Evolutionary conservation across 1,140 invertebrate species (phyloP).

Genomic region (Drosophila hydei): DNA sequence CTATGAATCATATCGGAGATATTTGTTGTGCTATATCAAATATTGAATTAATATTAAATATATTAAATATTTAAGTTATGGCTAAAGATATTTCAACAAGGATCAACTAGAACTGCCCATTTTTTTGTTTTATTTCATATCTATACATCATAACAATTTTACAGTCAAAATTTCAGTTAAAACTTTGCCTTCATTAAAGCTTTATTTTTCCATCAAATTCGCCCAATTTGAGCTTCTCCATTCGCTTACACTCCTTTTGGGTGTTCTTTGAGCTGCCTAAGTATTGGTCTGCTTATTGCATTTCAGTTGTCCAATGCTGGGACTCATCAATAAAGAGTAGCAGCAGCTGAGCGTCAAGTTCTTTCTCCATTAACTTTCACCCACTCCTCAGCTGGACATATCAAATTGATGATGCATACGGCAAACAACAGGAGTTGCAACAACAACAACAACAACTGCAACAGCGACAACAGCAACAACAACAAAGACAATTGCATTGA

Average conservation of each 20-base stretch:
- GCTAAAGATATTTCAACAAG: too few relatives aligned
- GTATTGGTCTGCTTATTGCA: conserved; percentile 68
- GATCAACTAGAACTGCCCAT: too few relatives aligned
- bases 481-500: conserved; percentile 74
- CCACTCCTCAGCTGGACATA: conserved; percentile 33
- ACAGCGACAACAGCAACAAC: conserved; percentile 24
- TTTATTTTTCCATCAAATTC: background rate
- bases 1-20: too few relatives aligned
- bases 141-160: too few relatives aligned
- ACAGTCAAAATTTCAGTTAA: too few relatives aligned
- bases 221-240: background rate
- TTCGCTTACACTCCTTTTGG: background rate
- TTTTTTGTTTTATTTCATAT: too few relatives aligned
- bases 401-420: conserved; percentile 78
- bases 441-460: conserved; percentile 35
- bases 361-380: background rate
- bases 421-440: conserved; percentile 54
- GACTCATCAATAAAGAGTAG: conserved; percentile 69
- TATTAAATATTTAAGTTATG: too few relatives aligned
- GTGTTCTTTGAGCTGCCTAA: conserved; percentile 23
- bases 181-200: conserved; percentile 9
- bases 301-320: conserved; percentile 51
- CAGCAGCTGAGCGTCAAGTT: conserved; percentile 34
- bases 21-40: too few relatives aligned
- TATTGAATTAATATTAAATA: too few relatives aligned